Evolutionary conservation across 2,113 vertebrate genomes (phyloP).

Genomic region (Lepisosteus oculatus): DNA sequence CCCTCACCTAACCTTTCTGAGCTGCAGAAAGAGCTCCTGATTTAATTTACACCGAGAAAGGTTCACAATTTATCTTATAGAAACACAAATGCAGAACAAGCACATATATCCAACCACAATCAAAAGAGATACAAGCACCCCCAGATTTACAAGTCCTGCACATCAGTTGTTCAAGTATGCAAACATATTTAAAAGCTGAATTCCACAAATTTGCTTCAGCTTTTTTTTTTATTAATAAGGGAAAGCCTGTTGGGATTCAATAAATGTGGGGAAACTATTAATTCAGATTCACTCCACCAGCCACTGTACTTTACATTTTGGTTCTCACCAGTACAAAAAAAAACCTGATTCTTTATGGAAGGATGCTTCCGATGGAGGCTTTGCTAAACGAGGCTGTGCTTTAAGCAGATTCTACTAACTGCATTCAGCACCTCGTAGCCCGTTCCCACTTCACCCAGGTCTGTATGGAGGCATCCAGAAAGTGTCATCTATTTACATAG

Average conservation of each 20-base stretch:
- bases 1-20: slow-evolving; percentile 39
- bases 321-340: slow-evolving; percentile 62
- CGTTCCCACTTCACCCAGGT: slow-evolving; percentile 35
- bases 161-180: slow-evolving; percentile 42
- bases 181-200: slow-evolving; percentile 53
- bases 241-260: slow-evolving; percentile 37
- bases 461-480: slow-evolving; percentile 31
- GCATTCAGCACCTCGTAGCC: slow-evolving; percentile 23
- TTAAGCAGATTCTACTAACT: slow-evolving; percentile 34
- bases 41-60: slow-evolving; percentile 62
- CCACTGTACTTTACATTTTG: slow-evolving; percentile 50
- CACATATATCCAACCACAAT: neutral
- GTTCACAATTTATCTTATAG: slow-evolving; percentile 56
- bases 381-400: slow-evolving; percentile 32
- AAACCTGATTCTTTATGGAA: slow-evolving; percentile 51
- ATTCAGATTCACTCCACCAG: slow-evolving; percentile 49
- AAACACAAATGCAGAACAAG: slow-evolving; percentile 56
- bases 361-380: slow-evolving; percentile 43
- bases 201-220: slow-evolving; percentile 37
- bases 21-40: slow-evolving; percentile 39
- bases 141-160: slow-evolving; percentile 36
- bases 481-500: slow-evolving; percentile 33
- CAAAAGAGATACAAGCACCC: slow-evolving; percentile 5
- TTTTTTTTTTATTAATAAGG: slow-evolving; percentile 41
- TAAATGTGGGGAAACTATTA: slow-evolving; percentile 46